Evolutionary conservation across 2,113 vertebrate species (phyloP), one percentile per base, ranked within the genome.

Genomic region (Ginglymostoma cirratum): DNA sequence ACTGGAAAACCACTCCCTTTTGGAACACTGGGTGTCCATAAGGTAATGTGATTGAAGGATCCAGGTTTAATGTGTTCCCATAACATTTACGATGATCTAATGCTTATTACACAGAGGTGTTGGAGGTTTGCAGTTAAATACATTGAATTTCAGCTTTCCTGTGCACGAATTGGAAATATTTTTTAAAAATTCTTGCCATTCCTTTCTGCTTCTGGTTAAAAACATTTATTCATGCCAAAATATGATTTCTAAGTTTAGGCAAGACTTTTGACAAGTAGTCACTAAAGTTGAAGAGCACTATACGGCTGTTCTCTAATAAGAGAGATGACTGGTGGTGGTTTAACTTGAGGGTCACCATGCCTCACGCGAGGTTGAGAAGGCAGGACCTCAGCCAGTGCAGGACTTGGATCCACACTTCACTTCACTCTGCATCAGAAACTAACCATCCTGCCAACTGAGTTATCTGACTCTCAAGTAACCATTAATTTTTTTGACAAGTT

Each of bases 1-100:
- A 99, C 98, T 61, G 98, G 99, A 96, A 99, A 98, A 96, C 99
- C 99, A 0, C 98, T 99, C 96, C 99, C 99, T 86, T 99, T 99
- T 95, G 99, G 99, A 87, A 99, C 98, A 0, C 96, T 99, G 48
- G 99, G 99, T 0, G 98, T 99, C 0, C 99, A 99, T 97, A 99
- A 99, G 98, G 99, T 99, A 98, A 10, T 23, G 38, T 95, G 94
- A 52, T 95, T 48, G 42, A 95, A 95, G 67, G 61, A 23, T 38
- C 61, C n/a, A 42, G 89, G 19, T 38, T 38, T 67, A 93, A 93
- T 66, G 66, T 93, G 12, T 92, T 52, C 6, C 55, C 38, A 2
- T 83, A 2, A 83, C 34, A n/a, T 93, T 67, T 8, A 10, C 0
- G 1, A 38, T 38, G 89, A 93, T 92, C 19, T n/a, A 30, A 23